A percentile compares a stretch with the other conserved stretches of the same genome.
Evolutionary conservation across 1,140 invertebrate genomes (phyloP).

Genomic region (Tachypleus tridentatus): DNA sequence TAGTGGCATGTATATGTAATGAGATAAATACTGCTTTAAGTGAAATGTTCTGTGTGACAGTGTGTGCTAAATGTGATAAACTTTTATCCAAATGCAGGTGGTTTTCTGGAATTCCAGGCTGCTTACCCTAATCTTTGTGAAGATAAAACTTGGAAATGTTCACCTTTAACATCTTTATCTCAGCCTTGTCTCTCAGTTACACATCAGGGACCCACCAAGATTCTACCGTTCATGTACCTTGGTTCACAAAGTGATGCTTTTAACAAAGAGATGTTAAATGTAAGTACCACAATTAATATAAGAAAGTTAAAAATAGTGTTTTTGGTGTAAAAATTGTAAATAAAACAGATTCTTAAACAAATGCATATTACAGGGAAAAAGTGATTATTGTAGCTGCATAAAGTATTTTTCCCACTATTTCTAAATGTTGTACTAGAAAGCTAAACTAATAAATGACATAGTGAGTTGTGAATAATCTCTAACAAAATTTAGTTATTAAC

Average conservation of each 20-base stretch:
- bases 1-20: too few relatives aligned
- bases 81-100: slow-evolving; percentile 41
- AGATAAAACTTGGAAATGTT: slow-evolving; percentile 38
- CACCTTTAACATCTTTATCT: slow-evolving; percentile 38
- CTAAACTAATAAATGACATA: too few relatives aligned
- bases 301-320: neutral
- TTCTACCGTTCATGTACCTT: slow-evolving; percentile 46
- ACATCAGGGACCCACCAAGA: slow-evolving; percentile 43
- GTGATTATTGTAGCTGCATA: too few relatives aligned
- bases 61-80: slow-evolving; percentile 9
- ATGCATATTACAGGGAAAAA: too few relatives aligned
- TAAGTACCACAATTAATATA: slow-evolving; percentile 22
- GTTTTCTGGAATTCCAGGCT: slow-evolving; percentile 44
- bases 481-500: too few relatives aligned
- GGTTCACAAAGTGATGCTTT: slow-evolving; percentile 49
- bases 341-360: too few relatives aligned
- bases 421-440: too few relatives aligned
- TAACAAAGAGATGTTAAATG: slow-evolving; percentile 39
- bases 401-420: too few relatives aligned
- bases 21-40: too few relatives aligned
- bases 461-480: too few relatives aligned
- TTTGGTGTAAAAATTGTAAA: too few relatives aligned
- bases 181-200: slow-evolving; percentile 40
- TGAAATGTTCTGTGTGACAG: too few relatives aligned
- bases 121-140: slow-evolving; percentile 43